Evolutionary conservation across 30 jellyfish, hydroid and myxozoan genomes (phyloP), one percentile per base, ranked within the genome.

Genomic region (Catostylus mosaicus): DNA sequence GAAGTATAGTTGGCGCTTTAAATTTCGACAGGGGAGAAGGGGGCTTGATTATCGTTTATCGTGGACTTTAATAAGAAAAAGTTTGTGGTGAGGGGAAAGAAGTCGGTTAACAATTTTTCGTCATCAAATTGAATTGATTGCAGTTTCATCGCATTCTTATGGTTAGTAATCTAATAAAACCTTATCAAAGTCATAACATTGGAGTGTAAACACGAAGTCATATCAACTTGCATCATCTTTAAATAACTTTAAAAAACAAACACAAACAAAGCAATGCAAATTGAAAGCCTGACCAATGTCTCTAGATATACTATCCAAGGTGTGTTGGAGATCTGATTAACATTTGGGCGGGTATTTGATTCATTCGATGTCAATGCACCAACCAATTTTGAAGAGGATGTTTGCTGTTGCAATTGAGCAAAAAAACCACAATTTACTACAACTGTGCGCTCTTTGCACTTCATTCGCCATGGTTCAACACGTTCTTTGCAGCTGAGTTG

Each of bases 391-490:
- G 20, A 48, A 3, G 20, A 48, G 63, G 20, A 16, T 8, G 71
- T 59, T 59, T 59, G 38, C 38, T 2, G 1, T 4, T 59, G 38
- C 38, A 16, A 59, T 59, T 8, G 38, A 59, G 23, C 7, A 29
- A 30, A 3, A 29, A 61, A 61, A 33, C 77, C 77, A 32, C 57
- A 65, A 32, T 31, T 65, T 19, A 30, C 57, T 31, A 31, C 77
- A 65, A 65, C 77, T 65, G 77, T 65, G 59, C 27, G 9, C 30
- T 65, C 51, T 65, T 33, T 65, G 57, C 57, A 33, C 56, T 36
- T 65, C 57, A 19, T 36, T 36, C 46, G 40, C 46, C 7, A 14
- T 61, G 73, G 46, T 61, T 61, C 22, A 29, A 29, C 73, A 61
- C 73, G 46, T 32, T 32, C 37, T 61, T 61, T 61, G 73, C 73